phyloP scores from a whole-genome alignment of 2,888 invertebrate species.

The Nemoura dubitans region DNA sequence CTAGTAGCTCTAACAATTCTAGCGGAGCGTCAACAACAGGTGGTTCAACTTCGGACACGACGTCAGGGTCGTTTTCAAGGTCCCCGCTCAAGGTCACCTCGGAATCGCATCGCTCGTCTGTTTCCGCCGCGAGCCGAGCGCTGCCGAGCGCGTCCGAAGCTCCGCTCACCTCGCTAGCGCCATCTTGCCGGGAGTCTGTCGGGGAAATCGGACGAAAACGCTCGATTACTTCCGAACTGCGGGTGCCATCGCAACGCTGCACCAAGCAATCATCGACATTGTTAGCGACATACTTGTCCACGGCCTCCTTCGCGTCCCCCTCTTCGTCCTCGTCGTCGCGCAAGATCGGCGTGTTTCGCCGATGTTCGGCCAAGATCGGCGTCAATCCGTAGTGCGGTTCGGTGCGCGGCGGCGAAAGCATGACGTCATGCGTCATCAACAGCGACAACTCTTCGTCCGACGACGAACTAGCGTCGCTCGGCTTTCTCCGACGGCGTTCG shows the following conservation, averaged over 20 bases:
- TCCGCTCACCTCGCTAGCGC: background rate
- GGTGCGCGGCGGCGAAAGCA: background rate
- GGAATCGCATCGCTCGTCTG: background rate
- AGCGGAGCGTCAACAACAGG: background rate
- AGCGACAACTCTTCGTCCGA: conserved; percentile 40
- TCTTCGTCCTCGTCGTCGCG: conserved; percentile 24
- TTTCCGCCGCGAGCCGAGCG: background rate
- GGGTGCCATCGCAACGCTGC: conserved; percentile 9
- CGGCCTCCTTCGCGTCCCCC: background rate
- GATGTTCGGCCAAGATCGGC: conserved; percentile 42
- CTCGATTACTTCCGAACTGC: background rate
- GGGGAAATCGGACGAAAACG: conserved; percentile 37
- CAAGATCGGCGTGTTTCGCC: conserved; percentile 38
- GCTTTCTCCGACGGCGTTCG: conserved; percentile 49
- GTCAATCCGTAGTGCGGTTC: conserved; percentile 35
- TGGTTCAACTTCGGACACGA: background rate
- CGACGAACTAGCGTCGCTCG: conserved; percentile 42
- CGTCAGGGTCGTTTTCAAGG: background rate
- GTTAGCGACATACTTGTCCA: conserved; percentile 20
- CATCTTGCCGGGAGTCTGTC: background rate
- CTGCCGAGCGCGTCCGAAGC: background rate
- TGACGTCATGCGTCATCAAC: background rate
- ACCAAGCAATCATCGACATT: conserved; percentile 24
- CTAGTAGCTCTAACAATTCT: background rate
- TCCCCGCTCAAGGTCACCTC: conserved; percentile 1